Percentiles rank a stretch among this genome's conserved stretches.
These are phyloP conservation scores for Pontoporia blainvillei DNA, from an alignment of 2,113 vertebrate species.

Conservation along the genomic window DNA sequence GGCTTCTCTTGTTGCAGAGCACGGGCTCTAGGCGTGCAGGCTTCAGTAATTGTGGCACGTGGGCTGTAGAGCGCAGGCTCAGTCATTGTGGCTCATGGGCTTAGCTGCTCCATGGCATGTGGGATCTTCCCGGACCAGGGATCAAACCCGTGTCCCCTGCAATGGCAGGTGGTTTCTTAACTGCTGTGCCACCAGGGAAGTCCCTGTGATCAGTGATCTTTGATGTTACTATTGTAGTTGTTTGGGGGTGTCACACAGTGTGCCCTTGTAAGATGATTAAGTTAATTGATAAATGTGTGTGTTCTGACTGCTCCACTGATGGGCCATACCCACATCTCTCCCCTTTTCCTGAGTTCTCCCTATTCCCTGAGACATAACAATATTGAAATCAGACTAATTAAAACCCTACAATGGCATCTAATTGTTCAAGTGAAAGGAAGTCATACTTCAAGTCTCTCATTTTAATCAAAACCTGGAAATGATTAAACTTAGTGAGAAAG, in stretches of 20 bases:
- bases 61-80: no score
- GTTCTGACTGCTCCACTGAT: not conserved
- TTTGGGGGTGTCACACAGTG: not conserved
- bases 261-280: not conserved
- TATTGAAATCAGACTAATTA: not conserved
- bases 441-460: not conserved
- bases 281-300: not conserved
- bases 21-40: no score
- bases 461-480: not conserved
- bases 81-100: no score
- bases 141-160: no score
- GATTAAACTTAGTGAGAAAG: not conserved
- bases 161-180: no score
- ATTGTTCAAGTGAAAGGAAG: not conserved
- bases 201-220: not conserved
- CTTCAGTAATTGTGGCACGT: no score
- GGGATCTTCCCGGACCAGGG: no score
- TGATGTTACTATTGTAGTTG: not conserved
- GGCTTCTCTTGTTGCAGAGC: no score
- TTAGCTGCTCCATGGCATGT: no score
- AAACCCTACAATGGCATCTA: not conserved
- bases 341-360: not conserved
- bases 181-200: no score
- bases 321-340: not conserved
- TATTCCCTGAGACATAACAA: not conserved